Base-by-base conservation (phyloP, 2,888 invertebrate genomes). In the Tipula lateralis region DNA sequence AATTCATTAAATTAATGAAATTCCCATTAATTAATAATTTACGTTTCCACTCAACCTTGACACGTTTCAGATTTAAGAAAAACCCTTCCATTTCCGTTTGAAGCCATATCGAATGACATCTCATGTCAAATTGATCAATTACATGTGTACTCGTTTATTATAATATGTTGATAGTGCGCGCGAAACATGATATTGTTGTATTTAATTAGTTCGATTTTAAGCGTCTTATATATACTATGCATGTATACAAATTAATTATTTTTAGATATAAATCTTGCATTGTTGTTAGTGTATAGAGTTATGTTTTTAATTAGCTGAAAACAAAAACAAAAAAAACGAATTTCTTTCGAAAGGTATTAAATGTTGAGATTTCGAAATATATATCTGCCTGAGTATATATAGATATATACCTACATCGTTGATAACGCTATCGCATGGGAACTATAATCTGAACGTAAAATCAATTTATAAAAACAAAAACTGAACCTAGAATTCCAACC, bases 161-260 rank as follows among this genome's bases (percentile, higher is more conserved):
- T 66, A 24, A 13, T 9, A 24, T 24, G 66, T 66, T 66, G 66
- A 66, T 66, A 66, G 24, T 24, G 44, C 44, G 2, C 19, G 66
- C 66, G 66, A 66, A 66, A 66, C 66, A 66, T 66, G 66, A 66
- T 66, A 66, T 66, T 66, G 66, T 66, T 66, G 66, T 66, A 66
- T 66, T 66, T 66, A 66, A 66, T 66, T 66, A 66, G 66, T 66
- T 66, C 66, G 24, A 66, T 66, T 24, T 66, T 24, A 66, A 66
- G 66, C 66, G 66, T 66, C 66, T 66, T 66, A 9, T 66, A n/a
- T n/a, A n/a, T n/a, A n/a, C n/a, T n/a, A n/a, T n/a, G n/a, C n/a
- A n/a, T n/a, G n/a, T n/a, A n/a, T n/a, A n/a, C n/a, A 66, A 66
- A 66, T 66, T 66, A 66, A 66, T 66, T 66, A 66, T 19, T 66